Percentiles rank a stretch among this genome's conserved stretches.
Evolutionary conservation across 1,140 invertebrate genomes (phyloP).

Genomic region (Aphelenchoides besseyi): DNA sequence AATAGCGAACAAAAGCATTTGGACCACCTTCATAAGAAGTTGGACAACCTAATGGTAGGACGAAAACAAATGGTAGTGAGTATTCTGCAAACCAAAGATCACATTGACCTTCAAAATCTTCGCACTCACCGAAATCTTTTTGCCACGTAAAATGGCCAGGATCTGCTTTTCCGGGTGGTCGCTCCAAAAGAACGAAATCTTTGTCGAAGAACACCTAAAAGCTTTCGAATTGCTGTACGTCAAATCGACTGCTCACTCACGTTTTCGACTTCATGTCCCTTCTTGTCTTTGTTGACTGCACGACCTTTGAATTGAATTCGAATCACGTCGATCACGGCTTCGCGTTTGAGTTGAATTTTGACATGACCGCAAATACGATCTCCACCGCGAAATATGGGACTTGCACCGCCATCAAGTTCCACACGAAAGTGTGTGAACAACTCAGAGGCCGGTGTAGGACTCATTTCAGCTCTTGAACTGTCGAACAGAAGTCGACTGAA

Average conservation of each 20-base stretch:
- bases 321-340: slow-evolving; percentile 44
- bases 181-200: slow-evolving; percentile 48
- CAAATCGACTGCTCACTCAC: slow-evolving; percentile 14
- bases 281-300: slow-evolving; percentile 36
- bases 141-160: slow-evolving; percentile 49
- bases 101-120: not conserved
- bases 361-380: slow-evolving; percentile 41
- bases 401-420: slow-evolving; percentile 44
- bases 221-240: not conserved
- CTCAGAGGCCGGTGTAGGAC: slow-evolving; percentile 30
- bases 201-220: slow-evolving; percentile 55
- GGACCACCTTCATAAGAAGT: slow-evolving; percentile 47
- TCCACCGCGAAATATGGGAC: slow-evolving; percentile 47
- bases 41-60: slow-evolving; percentile 45
- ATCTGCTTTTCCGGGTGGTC: slow-evolving; percentile 47
- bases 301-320: slow-evolving; percentile 51
- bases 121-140: slow-evolving; percentile 28
- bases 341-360: slow-evolving; percentile 44
- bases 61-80: slow-evolving; percentile 49
- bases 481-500: too few species aligned
- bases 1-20: slow-evolving; percentile 51
- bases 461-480: slow-evolving; percentile 14
- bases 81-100: slow-evolving; percentile 22
- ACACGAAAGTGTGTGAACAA: slow-evolving; percentile 44
- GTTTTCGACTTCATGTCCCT: slow-evolving; percentile 34